Evolutionary conservation across 2,888 invertebrate genomes (phyloP).

Genomic region (Alloscopus bannaensis): DNA sequence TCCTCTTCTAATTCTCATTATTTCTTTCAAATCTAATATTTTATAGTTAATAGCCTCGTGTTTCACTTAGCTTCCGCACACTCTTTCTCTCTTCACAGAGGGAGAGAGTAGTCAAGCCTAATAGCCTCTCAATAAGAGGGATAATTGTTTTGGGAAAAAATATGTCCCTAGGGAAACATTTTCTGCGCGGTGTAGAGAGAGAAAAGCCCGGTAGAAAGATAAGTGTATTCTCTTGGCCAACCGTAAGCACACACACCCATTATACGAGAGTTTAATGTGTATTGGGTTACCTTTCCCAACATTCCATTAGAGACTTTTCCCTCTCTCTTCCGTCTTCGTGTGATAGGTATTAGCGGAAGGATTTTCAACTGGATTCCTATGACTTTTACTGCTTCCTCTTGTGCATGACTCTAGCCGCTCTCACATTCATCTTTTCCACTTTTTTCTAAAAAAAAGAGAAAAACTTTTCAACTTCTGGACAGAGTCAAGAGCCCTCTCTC

Average conservation of each 20-base stretch:
- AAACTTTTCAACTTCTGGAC: too few species aligned
- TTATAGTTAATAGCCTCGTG: neutral
- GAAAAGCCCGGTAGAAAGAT: too few species aligned
- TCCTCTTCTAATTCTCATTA: too few species aligned
- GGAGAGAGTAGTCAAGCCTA: neutral
- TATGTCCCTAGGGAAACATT: slow-evolving; percentile 39
- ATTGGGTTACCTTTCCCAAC: too few species aligned
- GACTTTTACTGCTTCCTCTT: neutral
- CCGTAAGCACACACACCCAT: too few species aligned
- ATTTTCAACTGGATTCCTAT: neutral
- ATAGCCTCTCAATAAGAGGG: slow-evolving; percentile 24
- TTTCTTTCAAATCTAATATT: slow-evolving; percentile 3
- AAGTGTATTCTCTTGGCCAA: too few species aligned
- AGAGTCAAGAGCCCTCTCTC: neutral
- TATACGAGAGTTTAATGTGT: too few species aligned
- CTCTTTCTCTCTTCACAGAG: too few species aligned
- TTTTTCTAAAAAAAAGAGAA: neutral
- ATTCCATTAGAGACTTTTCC: too few species aligned
- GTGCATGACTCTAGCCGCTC: too few species aligned
- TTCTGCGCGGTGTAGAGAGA: slow-evolving; percentile 7
- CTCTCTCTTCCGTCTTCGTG: neutral
- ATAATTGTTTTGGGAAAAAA: slow-evolving; percentile 37
- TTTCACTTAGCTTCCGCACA: neutral
- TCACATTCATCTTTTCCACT: neutral
- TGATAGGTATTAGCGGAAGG: neutral